These are phyloP conservation scores for Petromus typicus DNA, from an alignment of 2,113 vertebrate species.

Conservation along the genomic window DNA sequence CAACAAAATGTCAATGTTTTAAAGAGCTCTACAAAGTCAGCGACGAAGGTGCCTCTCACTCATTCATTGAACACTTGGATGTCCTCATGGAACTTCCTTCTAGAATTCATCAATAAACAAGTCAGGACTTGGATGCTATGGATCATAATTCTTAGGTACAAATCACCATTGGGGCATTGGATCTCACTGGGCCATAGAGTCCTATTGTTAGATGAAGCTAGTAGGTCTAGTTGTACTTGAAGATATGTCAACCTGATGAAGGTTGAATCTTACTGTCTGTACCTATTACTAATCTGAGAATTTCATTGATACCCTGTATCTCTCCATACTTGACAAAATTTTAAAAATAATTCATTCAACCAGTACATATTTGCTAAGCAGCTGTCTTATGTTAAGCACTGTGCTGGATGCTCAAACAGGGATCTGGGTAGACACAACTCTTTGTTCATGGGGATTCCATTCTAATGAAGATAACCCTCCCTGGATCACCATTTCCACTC, in stretches of 20 bases:
- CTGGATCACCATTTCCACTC: neutral
- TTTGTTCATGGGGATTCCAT: neutral
- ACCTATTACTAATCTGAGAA: neutral
- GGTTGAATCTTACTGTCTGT: neutral
- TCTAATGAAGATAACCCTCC: neutral
- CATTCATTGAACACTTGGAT: neutral
- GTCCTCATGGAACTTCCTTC: constrained; percentile 2
- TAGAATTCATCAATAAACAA: neutral
- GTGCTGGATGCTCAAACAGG: neutral
- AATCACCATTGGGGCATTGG: neutral
- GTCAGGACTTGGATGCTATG: neutral
- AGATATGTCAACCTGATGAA: neutral
- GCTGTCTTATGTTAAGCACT: neutral
- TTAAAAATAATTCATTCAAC: neutral
- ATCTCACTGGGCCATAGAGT: neutral
- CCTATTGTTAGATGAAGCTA: neutral
- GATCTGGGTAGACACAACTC: neutral
- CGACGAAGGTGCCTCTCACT: neutral
- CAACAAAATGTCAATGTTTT: constrained; percentile 49
- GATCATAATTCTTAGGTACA: neutral
- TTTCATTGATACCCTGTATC: neutral
- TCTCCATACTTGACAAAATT: neutral
- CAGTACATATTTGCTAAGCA: neutral
- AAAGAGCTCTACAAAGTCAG: constrained; percentile 41
- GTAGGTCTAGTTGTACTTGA: neutral